Evolutionary conservation across 2,797 vertebrate genomes (phyloP).

Genomic region (Rhinatrema bivittatum): DNA sequence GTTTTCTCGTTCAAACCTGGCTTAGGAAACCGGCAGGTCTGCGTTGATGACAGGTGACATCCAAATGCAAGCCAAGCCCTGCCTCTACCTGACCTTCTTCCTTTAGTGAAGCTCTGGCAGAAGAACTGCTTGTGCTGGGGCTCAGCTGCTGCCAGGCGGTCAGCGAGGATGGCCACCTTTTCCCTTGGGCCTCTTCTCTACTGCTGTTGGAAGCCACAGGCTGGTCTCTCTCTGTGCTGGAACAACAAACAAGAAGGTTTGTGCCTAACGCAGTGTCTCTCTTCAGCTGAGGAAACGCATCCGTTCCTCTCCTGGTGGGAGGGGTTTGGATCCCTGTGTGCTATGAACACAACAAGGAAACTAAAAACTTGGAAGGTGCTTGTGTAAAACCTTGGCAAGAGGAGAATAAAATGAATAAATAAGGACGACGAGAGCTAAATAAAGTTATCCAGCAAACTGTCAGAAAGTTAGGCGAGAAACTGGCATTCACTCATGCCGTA

Average conservation of each 20-base stretch:
- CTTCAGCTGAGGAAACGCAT: conserved; percentile 17
- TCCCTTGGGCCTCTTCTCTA: not conserved
- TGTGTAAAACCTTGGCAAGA: not conserved
- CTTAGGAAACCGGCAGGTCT: not conserved
- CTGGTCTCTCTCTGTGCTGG: conserved; percentile 2
- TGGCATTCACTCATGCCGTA: no score
- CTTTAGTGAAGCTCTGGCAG: not conserved
- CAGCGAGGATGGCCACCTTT: not conserved
- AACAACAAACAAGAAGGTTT: conserved; percentile 13
- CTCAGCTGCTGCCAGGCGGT: not conserved
- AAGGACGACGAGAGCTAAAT: not conserved
- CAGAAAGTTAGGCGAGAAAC: not conserved
- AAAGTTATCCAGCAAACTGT: not conserved
- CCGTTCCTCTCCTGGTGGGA: conserved; percentile 18
- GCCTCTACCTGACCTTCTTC: not conserved
- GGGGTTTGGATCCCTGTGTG: conserved; percentile 18
- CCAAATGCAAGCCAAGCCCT: not conserved
- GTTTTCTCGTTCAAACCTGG: no score
- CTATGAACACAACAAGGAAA: conserved; percentile 20
- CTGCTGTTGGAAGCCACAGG: no score
- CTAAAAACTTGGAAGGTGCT: not conserved
- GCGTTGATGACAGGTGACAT: not conserved
- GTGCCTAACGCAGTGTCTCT: conserved; percentile 7
- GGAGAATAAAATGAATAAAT: not conserved
- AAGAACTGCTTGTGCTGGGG: not conserved